These are phyloP conservation scores for Dendrocincla fuliginosa DNA, from an alignment of 2,797 vertebrate species.

Conservation along the genomic window DNA sequence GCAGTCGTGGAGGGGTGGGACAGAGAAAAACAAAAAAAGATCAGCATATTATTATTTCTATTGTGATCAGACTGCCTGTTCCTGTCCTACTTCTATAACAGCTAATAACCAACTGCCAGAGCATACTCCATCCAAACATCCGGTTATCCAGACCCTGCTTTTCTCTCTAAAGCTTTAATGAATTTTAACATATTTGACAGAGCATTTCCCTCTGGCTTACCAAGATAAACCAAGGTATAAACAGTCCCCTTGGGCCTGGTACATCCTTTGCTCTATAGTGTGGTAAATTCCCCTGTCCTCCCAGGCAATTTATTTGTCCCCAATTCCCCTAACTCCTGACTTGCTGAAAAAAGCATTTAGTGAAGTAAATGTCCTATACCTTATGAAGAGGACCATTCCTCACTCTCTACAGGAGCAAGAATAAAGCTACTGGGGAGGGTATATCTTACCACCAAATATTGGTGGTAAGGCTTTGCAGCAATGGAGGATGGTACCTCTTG, in stretches of 20 bases:
- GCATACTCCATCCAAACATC: neutral
- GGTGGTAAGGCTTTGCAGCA: neutral
- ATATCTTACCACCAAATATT: neutral
- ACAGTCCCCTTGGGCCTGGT: neutral
- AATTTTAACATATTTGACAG: constrained; percentile 14
- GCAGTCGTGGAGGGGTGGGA: neutral
- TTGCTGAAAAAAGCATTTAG: neutral
- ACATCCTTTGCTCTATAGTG: neutral
- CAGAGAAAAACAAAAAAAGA: neutral
- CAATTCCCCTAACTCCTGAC: neutral
- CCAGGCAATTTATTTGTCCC: neutral
- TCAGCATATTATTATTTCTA: neutral
- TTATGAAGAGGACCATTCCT: neutral
- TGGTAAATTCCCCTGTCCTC: neutral
- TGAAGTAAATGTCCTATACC: neutral
- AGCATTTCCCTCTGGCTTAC: neutral
- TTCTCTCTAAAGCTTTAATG: neutral
- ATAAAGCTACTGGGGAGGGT: neutral
- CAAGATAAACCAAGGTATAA: constrained; percentile 19
- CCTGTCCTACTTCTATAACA: neutral
- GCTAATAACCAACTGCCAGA: neutral
- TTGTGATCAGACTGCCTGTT: neutral
- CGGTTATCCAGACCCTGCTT: neutral
- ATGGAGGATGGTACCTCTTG: neutral
- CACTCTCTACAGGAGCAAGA: neutral